Percentiles rank a stretch among this genome's conserved stretches.
These are phyloP conservation scores for Bugulina stolonifera DNA, from an alignment of 2,888 invertebrate species.

Conservation along the genomic window DNA sequence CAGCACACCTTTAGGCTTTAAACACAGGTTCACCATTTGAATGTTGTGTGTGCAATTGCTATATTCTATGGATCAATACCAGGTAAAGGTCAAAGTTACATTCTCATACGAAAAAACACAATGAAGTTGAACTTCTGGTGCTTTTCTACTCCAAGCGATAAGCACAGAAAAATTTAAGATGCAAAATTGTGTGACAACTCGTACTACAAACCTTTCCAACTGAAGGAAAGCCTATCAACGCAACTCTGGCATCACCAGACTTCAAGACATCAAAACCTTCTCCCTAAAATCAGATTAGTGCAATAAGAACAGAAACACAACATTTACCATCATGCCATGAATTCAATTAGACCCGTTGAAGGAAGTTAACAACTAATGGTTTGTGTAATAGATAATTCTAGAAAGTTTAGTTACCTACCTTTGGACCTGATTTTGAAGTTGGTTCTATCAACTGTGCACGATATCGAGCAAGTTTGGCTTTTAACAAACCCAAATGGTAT, in stretches of 20 bases:
- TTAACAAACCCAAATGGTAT: constrained; percentile 93
- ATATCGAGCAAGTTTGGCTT: constrained; percentile 63
- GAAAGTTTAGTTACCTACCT: no score
- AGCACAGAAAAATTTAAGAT: no score
- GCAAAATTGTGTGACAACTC: no score
- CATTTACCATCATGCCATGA: not conserved
- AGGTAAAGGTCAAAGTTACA: no score
- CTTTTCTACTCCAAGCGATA: no score
- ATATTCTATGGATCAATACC: no score
- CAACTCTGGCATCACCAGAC: constrained; percentile 96
- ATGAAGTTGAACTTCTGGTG: no score
- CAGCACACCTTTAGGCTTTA: no score
- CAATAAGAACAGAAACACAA: not conserved
- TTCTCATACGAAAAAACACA: no score
- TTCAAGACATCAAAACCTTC: constrained; percentile 97
- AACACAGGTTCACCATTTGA: no score
- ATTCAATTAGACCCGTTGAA: not conserved
- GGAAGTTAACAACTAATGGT: not conserved
- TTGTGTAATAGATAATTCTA: no score
- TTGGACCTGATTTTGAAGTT: constrained; percentile 78
- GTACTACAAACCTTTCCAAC: constrained; percentile 81
- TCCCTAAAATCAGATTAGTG: constrained; percentile 47
- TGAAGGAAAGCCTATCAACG: constrained; percentile 96
- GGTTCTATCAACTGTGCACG: constrained; percentile 83
- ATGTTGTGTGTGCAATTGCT: no score